Conservation (phyloP, 23 tunicate species). For the Ciona savignyi region DNA sequence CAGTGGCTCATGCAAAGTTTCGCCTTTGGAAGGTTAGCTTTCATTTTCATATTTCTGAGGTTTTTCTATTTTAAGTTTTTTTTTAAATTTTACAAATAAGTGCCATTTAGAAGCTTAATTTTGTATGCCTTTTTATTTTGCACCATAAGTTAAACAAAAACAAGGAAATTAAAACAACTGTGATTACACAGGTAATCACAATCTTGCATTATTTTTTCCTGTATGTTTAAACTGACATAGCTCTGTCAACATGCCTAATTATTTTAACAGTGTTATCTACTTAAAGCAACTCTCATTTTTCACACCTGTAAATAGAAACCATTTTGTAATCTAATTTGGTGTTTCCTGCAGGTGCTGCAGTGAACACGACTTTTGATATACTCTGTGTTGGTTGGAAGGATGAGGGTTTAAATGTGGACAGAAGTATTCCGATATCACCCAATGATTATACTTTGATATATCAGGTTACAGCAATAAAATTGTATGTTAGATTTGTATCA, state of each 20-base stretch:
- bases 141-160: too few species aligned
- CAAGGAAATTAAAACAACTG: too few species aligned
- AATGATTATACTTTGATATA: conserved; percentile 32
- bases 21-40: conserved; percentile 47
- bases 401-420: conserved; percentile 66
- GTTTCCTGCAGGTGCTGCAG: conserved; percentile 31
- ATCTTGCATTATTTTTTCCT: neutral
- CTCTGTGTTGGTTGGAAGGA: conserved; percentile 56
- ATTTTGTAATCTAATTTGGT: too few species aligned
- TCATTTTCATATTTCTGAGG: neutral
- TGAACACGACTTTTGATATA: conserved; percentile 48
- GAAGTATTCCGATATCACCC: conserved; percentile 17
- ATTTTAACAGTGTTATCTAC: neutral
- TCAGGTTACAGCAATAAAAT: too few species aligned
- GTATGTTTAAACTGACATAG: neutral
- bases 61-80: neutral
- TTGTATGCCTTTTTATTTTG: too few species aligned
- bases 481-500: too few species aligned
- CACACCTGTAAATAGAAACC: too few species aligned
- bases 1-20: conserved; percentile 46
- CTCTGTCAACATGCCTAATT: too few species aligned
- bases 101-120: neutral
- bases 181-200: too few species aligned
- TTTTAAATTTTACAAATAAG: neutral
- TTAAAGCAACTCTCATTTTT: neutral